These are phyloP conservation scores for Stegodyphus dumicola DNA, from an alignment of 1,140 invertebrate genomes.

Conservation along the genomic window DNA sequence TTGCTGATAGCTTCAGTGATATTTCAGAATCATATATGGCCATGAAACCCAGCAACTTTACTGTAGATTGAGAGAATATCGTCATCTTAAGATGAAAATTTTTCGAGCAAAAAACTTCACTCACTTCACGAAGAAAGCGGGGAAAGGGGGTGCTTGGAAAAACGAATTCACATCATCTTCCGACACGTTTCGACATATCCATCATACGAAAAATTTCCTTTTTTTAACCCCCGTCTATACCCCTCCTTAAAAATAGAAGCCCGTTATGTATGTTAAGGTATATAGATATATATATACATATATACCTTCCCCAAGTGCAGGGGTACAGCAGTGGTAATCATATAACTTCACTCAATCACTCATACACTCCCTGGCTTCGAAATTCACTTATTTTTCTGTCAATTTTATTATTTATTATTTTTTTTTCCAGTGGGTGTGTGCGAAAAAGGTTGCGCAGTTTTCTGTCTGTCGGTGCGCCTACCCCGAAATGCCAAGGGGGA, in stretches of 20 bases:
- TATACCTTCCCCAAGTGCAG: neutral
- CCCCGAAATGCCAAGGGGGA: conserved; percentile 10
- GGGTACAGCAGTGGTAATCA: conserved; percentile 40
- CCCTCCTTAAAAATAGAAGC: neutral
- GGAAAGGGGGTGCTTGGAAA: neutral
- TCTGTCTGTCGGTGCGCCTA: conserved; percentile 5
- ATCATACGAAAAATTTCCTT: conserved; percentile 44
- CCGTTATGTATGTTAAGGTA: neutral
- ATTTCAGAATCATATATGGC: too few species aligned
- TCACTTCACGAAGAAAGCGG: neutral
- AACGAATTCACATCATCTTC: conserved; percentile 50
- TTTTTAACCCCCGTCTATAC: neutral
- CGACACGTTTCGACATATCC: conserved; percentile 52
- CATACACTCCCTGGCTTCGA: conserved; percentile 23
- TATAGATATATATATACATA: conserved; percentile 16
- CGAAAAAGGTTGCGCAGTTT: neutral
- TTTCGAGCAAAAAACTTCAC: too few species aligned
- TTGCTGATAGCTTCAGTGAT: too few species aligned
- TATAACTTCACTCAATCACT: conserved; percentile 60
- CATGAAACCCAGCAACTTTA: too few species aligned
- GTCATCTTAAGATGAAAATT: too few species aligned
- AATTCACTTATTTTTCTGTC: conserved; percentile 57
- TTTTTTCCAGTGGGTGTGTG: neutral
- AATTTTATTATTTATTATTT: conserved; percentile 29
- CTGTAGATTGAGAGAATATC: too few species aligned